Conservation (phyloP, 2,888 invertebrate genomes). For the Mythimna loreyi region DNA sequence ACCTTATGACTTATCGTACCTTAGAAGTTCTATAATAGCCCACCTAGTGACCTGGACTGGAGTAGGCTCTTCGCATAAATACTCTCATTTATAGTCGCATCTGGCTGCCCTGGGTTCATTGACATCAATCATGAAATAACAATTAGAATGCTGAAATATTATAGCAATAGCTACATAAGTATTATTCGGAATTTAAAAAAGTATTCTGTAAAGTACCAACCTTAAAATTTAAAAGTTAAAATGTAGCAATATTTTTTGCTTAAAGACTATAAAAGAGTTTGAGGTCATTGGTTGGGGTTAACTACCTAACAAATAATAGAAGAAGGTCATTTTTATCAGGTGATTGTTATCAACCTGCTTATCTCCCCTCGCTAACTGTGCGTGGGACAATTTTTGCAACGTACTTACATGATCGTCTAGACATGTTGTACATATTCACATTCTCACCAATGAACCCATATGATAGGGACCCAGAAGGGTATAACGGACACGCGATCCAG, state of each 20-base stretch:
- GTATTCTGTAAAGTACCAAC: too few species aligned
- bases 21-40: neutral
- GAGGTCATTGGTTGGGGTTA: neutral
- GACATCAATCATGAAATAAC: conserved; percentile 6
- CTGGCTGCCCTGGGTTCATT: conserved; percentile 3
- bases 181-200: conserved; percentile 5
- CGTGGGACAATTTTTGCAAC: conserved; percentile 21
- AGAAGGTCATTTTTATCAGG: conserved; percentile 23
- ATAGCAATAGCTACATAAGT: too few species aligned
- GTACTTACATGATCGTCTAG: neutral
- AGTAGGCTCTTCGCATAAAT: conserved; percentile 6
- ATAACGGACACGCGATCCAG: neutral
- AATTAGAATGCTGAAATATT: neutral
- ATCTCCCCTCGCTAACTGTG: conserved; percentile 33
- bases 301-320: conserved; percentile 6
- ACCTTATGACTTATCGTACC: neutral
- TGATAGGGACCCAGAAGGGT: neutral
- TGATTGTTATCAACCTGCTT: conserved; percentile 31
- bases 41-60: conserved; percentile 16
- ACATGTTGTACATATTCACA: neutral
- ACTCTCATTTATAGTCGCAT: neutral
- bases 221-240: neutral
- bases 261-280: neutral
- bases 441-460: neutral
- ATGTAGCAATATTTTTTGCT: neutral